Evolutionary conservation across 2,888 invertebrate genomes (phyloP), one percentile per base, ranked within the genome.

Genomic region (Lissonota sp.): DNA sequence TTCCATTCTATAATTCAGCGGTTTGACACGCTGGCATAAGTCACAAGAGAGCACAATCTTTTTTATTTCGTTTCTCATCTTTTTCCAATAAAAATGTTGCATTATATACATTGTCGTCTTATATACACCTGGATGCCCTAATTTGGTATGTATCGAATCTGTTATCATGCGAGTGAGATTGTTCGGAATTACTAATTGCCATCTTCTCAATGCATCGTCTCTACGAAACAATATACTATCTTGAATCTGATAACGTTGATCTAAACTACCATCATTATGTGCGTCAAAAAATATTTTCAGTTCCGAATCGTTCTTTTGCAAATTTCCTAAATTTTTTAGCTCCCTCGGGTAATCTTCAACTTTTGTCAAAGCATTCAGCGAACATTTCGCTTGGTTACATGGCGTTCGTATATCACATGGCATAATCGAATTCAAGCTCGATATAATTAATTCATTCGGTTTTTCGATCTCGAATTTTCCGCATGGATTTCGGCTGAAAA

Each of bases 21-120:
- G 37, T 53, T 80, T 76, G 0, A 71, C 63, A 0, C 73, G n/a
- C n/a, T 81, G 77, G n/a, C 80, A 81, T 14, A 78, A 12, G 8
- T 81, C 71, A 14, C 74, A 78, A 0, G 58, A 58, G 5, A 58
- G 7, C 1, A 81, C 58, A 14, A 40, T 16, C 39, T 53, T 40
- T 16, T 74, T 81, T 3, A 69, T 46, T 2, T 70, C 37, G 6
- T 4, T 8, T 5, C 12, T 8, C 64, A 81, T 64, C 0, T 6
- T 8, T 10, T 16, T 44, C 73, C 73, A 78, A 26, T 44, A 74
- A 37, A 74, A 78, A 44, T 16, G 62, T 12, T 60, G 10, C n/a
- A 14, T 66, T 5, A 81, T 5, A 44, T 74, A 58, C 0, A 6
- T 10, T 4, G 70, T 5, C 0, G 76, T 82, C 60, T 76, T 79